Base-by-base conservation (phyloP, 2,113 vertebrate genomes). In the Dromas ardeola region DNA sequence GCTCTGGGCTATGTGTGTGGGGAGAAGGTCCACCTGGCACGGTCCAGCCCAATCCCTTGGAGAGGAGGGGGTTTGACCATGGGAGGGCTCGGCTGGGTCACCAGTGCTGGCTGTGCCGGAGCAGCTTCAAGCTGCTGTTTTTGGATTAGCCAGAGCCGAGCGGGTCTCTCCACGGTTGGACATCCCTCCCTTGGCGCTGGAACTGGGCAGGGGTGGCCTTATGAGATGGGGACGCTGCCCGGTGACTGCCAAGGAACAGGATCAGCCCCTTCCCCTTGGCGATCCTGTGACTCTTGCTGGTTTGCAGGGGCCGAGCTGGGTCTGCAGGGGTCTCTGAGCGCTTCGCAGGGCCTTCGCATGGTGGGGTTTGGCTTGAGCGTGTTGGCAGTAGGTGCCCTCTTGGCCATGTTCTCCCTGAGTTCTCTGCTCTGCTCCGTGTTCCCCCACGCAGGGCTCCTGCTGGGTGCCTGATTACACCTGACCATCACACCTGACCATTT, bases 371-470 rank as follows among this genome's bases (percentile, higher is more conserved):
- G 34, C 15, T 50, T 45, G 66, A 58, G 13, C n/a, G 1, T 32
- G 42, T 45, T 81, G 66, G 47, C 50, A 15, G 38, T 40, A 65
- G 62, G 16, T 29, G 12, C 26, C 65, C 30, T 74, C 69, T 38
- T 72, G 59, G 45, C 77, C 20, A 1, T 12, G 32, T 67, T 86
- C 32, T 78, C 8, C 27, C 19, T 0, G 3, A 16, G 40, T 0
- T 0, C 76, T 53, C 32, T 18, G 29, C 52, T 70, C 34, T 15
- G 32, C 52, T 55, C 36, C 0, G 0, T 43, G 62, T 22, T 83
- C 3, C 17, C 23, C 10, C 71, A 34, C 0, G 0, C 40, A 74
- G 34, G 12, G 30, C 43, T 90, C 18, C 52, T 49, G 14, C 17
- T 50, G 53, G 30, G 19, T 59, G 6, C 40, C 27, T 49, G 11